A percentile compares a stretch with the other conserved stretches of the same genome.
Conservation (phyloP, 2,888 invertebrate species). For the Agonopterix subpropinquella region DNA sequence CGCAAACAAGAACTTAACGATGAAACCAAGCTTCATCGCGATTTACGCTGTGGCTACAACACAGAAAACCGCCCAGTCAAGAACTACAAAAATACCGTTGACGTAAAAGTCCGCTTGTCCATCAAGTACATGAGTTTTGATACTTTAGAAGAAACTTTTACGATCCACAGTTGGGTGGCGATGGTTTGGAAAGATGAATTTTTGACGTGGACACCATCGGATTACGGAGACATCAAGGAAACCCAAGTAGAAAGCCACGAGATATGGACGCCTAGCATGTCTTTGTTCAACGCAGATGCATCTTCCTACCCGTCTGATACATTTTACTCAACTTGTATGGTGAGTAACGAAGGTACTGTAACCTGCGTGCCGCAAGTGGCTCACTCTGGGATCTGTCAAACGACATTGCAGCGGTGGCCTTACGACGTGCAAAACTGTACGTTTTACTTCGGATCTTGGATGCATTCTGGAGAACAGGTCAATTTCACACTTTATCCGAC, state of each 20-base stretch:
- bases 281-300: slow-evolving; percentile 80
- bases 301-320: slow-evolving; percentile 41
- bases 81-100: slow-evolving; percentile 64
- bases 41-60: slow-evolving; percentile 76
- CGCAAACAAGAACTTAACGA: slow-evolving; percentile 32
- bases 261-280: slow-evolving; percentile 86
- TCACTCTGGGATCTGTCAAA: slow-evolving; percentile 75
- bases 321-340: slow-evolving; percentile 67
- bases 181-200: slow-evolving; percentile 79
- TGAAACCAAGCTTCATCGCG: slow-evolving; percentile 62
- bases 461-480: slow-evolving; percentile 79
- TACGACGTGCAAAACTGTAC: slow-evolving; percentile 80
- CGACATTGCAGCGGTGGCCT: slow-evolving; percentile 78
- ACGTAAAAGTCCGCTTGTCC: slow-evolving; percentile 70
- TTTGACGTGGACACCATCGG: slow-evolving; percentile 81
- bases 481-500: slow-evolving; percentile 56
- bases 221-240: slow-evolving; percentile 78
- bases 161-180: slow-evolving; percentile 73
- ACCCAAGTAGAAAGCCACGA: slow-evolving; percentile 79
- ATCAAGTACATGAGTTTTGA: slow-evolving; percentile 74
- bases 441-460: slow-evolving; percentile 80
- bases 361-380: slow-evolving; percentile 76
- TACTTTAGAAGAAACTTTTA: slow-evolving; percentile 59
- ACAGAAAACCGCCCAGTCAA: slow-evolving; percentile 68
- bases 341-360: slow-evolving; percentile 72